These are phyloP conservation scores for Tetragonula clypearis DNA, from an alignment of 1,140 invertebrate species.

Conservation along the genomic window DNA sequence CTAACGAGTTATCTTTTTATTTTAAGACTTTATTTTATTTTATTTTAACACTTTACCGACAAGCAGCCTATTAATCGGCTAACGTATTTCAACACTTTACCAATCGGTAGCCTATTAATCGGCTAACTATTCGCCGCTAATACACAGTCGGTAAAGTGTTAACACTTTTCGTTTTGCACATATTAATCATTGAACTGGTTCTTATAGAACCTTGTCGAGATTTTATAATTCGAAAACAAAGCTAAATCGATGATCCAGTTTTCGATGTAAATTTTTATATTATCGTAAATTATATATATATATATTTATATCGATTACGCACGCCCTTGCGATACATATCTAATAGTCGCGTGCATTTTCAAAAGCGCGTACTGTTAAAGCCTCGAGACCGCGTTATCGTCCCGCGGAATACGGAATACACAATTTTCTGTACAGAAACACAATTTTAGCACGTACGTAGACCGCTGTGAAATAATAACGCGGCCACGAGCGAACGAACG, in stretches of 20 bases:
- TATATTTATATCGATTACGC: not conserved
- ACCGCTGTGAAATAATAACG: not conserved
- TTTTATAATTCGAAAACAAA: not conserved
- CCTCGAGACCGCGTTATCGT: not conserved
- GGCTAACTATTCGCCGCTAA: too few species aligned
- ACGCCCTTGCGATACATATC: not conserved
- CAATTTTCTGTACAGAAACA: not conserved
- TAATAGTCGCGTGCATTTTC: not conserved
- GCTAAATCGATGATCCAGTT: too few species aligned
- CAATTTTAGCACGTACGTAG: not conserved
- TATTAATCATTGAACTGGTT: not conserved
- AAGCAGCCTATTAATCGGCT: too few species aligned
- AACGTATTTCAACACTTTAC: too few species aligned
- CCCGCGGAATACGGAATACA: not conserved
- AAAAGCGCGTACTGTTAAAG: slow-evolving; percentile 10
- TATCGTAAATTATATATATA: too few species aligned
- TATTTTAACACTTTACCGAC: too few species aligned
- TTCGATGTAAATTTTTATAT: too few species aligned
- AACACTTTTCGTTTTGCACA: too few species aligned
- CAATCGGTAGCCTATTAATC: too few species aligned
- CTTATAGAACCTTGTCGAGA: not conserved
- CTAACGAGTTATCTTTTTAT: not conserved
- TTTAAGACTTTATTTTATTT: too few species aligned
- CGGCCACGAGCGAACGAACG: not conserved
- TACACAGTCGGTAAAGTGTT: too few species aligned